Base-by-base conservation (phyloP, 2,113 vertebrate genomes). In the Pycnonotus jocosus region DNA sequence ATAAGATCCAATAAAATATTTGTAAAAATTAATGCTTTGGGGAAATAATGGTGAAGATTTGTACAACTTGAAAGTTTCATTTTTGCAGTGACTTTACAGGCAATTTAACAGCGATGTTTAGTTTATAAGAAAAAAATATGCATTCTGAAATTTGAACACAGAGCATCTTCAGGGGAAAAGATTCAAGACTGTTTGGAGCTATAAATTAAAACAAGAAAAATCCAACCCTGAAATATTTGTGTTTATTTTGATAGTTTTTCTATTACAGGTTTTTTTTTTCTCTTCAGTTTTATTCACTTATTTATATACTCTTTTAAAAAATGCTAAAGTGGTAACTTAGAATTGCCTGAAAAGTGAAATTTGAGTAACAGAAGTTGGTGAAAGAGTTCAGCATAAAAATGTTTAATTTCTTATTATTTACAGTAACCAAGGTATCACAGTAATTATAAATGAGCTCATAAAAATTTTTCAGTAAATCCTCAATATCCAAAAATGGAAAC, bases 21-120 rank as follows among this genome's bases (percentile, higher is more conserved):
- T 92, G 68, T 68, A 90, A 86, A 95, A 96, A 83, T 37, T 87
- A 91, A 66, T 80, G 50, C 35, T 92, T 95, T 83, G 27, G 68
- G 60, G 44, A 94, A 82, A 95, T 82, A 81, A 50, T 70, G 18
- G 19, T 58, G 58, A 69, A 92, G 66, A 70, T 94, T 66, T 66
- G 74, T 54, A 95, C 70, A 85, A 73, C 8, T 47, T 12, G 30
- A 76, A 91, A 82, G 45, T 82, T 92, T 85, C 16, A 12, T 71
- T 93, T 95, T 79, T 76, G 13, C 37, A 77, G 21, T 69, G 33
- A 54, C 33, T 93, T 96, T 65, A 54, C 19, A 77, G 33, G 23
- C 73, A 79, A 62, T 62, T 54, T 77, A 76, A 57, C 16, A 62
- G 21, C 71, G 73, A 10, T 38, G 25, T 86, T 92, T 82, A 15